Base-by-base conservation (phyloP, 2,888 invertebrate genomes). In the Eupithecia abbreviata region DNA sequence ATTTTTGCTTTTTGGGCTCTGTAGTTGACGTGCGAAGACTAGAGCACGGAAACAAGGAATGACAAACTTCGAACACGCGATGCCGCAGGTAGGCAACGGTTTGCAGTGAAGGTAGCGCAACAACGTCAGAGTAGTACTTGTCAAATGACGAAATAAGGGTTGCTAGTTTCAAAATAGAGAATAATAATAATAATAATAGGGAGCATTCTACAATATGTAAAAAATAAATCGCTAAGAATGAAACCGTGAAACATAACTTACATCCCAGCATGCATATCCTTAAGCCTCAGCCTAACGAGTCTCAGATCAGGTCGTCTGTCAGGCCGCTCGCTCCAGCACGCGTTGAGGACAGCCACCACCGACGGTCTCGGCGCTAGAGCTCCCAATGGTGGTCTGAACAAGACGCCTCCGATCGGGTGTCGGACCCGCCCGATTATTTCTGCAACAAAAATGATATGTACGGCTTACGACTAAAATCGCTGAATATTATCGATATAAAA, bases 261-360 rank as follows among this genome's bases (percentile, higher is more conserved):
- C 95, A 97, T 92, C 82, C 97, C 97, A 58, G 96, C 96, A 86
- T 98, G 97, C 96, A 98, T 97, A 85, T 97, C 97, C 91, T 98
- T 98, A 0, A 98, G 95, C 74, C 97, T 95, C 3, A 97, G 95
- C 72, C 97, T 95, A 10, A 98, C 97, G 13, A 97, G 96, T 72
- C 97, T 92, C 81, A 98, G 96, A 83, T 98, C 98, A 0, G 98
- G 98, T 71, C 98, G 90, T 62, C 96, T 93, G 75, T 98, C 98
- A 0, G 98, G 96, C 73, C 97, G 96, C 90, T 98, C 98, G 81
- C 97, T 96, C 98, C 98, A 98, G 87, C 98, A 98, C 0, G 96
- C 95, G 82, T 96, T 96, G 82, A 98, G 95, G 67, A 97, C 97
- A 3, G 96, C 96, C 18, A 96, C 92, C 5, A 98, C 96, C 77